Evolutionary conservation across 2,113 vertebrate genomes (phyloP).

Genomic region (Ciconia maguari): DNA sequence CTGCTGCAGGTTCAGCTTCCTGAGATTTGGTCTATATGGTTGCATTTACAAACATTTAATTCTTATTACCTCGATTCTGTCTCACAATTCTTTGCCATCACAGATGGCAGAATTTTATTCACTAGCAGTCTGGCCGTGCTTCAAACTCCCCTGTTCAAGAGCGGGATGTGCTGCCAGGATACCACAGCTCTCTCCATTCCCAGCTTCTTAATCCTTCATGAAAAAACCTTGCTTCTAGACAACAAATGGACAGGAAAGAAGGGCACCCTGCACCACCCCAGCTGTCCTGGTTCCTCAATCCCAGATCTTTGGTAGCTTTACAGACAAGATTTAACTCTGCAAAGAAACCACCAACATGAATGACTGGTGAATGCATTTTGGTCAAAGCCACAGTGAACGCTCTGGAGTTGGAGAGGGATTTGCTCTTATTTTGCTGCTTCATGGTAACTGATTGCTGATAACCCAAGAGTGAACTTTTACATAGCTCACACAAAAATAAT

Average conservation of each 20-base stretch:
- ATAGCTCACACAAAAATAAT: not conserved
- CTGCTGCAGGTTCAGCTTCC: not conserved
- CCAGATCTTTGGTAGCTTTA: not conserved
- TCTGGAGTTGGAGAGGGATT: not conserved
- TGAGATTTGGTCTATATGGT: not conserved
- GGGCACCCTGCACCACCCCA: not conserved
- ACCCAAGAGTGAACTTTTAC: not conserved
- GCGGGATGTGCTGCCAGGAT: constrained; percentile 18
- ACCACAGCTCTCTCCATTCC: not conserved
- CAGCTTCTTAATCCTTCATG: constrained; percentile 16
- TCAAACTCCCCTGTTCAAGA: constrained; percentile 26
- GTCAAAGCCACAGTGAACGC: not conserved
- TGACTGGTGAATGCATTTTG: not conserved
- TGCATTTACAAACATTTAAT: not conserved
- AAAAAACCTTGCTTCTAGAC: constrained; percentile 3
- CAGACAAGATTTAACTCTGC: not conserved
- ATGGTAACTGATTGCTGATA: not conserved
- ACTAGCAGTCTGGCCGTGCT: not conserved
- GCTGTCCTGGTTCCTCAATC: not conserved
- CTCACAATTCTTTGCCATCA: not conserved
- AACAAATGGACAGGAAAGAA: not conserved
- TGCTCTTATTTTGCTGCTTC: not conserved
- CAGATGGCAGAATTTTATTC: constrained; percentile 56
- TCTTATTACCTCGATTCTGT: not conserved
- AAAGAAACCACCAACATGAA: not conserved